A percentile compares a stretch with the other conserved stretches of the same genome.
Evolutionary conservation across 2,113 vertebrate genomes (phyloP).

Genomic region (Blennius ocellaris): DNA sequence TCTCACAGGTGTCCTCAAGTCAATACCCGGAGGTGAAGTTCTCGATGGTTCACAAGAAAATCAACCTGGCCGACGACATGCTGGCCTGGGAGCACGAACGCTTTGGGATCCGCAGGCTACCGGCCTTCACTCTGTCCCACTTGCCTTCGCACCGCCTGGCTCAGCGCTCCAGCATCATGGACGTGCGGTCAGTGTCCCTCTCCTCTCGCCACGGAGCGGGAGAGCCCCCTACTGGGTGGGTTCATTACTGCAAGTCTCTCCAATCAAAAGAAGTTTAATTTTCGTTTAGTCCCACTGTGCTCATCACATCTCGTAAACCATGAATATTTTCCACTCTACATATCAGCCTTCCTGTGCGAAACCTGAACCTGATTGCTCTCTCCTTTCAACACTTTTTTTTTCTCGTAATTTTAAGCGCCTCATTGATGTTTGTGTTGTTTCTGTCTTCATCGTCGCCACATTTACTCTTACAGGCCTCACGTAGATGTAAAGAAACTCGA

Average conservation of each 20-base stretch:
- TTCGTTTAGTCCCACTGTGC: background rate
- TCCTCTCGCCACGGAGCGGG: slow-evolving; percentile 80
- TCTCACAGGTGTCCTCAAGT: slow-evolving; percentile 84
- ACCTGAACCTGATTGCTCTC: background rate
- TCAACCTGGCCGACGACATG: slow-evolving; percentile 96
- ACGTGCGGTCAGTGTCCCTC: slow-evolving; percentile 89
- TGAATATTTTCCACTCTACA: background rate
- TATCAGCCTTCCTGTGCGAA: slow-evolving; percentile 8
- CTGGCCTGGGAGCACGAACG: slow-evolving; percentile 98
- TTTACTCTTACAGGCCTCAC: slow-evolving; percentile 83
- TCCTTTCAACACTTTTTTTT: background rate
- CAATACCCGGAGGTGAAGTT: slow-evolving; percentile 94
- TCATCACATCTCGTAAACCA: background rate
- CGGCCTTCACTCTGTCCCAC: slow-evolving; percentile 95
- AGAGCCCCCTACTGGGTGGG: slow-evolving; percentile 84
- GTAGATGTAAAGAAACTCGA: slow-evolving; percentile 90
- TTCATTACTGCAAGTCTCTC: slow-evolving; percentile 62
- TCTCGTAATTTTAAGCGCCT: background rate
- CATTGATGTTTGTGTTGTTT: background rate
- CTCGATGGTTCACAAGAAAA: slow-evolving; percentile 99
- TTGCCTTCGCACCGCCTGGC: slow-evolving; percentile 93
- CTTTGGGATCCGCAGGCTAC: slow-evolving; percentile 95
- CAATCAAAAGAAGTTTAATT: background rate
- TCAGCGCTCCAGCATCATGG: slow-evolving; percentile 95
- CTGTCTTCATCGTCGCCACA: background rate